A percentile compares a stretch with the other conserved stretches of the same genome.
Evolutionary conservation across 2,797 vertebrate species (phyloP).

Genomic region (Adelosebastes latens): DNA sequence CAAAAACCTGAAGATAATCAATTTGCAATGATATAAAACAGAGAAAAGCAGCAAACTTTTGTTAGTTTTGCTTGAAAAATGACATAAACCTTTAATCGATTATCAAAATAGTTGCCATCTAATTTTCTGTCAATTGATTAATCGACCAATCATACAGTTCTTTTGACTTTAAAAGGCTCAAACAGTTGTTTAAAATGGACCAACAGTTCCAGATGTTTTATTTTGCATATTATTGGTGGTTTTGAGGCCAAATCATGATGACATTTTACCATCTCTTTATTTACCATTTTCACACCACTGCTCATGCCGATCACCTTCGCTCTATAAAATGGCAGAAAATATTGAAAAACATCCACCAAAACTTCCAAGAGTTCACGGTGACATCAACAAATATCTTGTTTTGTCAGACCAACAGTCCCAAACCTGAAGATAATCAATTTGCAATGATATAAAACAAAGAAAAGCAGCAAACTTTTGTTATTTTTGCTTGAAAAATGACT

Average conservation of each 20-base stretch:
- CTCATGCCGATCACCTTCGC: conserved; percentile 40
- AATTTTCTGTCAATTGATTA: not conserved
- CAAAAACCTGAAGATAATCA: not conserved
- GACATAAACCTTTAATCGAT: not conserved
- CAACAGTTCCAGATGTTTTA: not conserved
- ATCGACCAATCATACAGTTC: not conserved
- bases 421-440: not conserved
- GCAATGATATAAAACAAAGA: not conserved
- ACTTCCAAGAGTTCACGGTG: not conserved
- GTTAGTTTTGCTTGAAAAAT: not conserved
- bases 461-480: not conserved
- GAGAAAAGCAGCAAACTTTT: not conserved
- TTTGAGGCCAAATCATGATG: conserved; percentile 10
- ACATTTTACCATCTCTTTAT: conserved; percentile 3
- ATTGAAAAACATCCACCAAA: not conserved
- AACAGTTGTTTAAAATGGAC: not conserved
- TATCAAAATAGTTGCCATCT: not conserved
- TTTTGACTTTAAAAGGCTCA: not conserved
- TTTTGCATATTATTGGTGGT: not conserved
- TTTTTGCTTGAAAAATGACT: not conserved
- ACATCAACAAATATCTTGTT: not conserved
- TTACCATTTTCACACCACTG: not conserved
- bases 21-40: not conserved
- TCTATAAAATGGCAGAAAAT: not conserved
- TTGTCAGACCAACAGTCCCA: not conserved